Evolutionary conservation across 2,888 invertebrate species (phyloP).

Genomic region (Arrhopalites spinosus): DNA sequence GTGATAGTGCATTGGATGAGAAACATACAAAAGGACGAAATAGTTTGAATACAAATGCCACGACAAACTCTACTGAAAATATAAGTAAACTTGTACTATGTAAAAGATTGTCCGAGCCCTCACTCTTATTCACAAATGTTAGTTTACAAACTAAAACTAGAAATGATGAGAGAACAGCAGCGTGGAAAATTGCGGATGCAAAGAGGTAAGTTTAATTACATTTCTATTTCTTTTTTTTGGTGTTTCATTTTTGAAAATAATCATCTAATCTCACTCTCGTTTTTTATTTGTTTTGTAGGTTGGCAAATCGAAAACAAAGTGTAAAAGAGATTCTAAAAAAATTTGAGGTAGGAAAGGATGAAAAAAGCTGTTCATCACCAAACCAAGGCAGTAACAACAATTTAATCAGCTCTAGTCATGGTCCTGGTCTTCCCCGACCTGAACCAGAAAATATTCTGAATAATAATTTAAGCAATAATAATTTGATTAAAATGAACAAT

Average conservation of each 20-base stretch:
- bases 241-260: too few relatives aligned
- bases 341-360: slow-evolving; percentile 62
- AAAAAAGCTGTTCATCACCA: neutral
- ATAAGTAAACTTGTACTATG: slow-evolving; percentile 42
- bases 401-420: slow-evolving; percentile 9
- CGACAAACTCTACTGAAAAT: slow-evolving; percentile 33
- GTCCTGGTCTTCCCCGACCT: slow-evolving; percentile 39
- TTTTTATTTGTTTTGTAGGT: too few relatives aligned
- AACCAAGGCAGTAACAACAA: slow-evolving; percentile 48
- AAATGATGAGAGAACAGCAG: slow-evolving; percentile 27
- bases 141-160: slow-evolving; percentile 3
- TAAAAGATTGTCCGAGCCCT: slow-evolving; percentile 55
- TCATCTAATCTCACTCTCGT: too few relatives aligned
- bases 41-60: neutral
- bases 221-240: too few relatives aligned
- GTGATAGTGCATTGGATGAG: slow-evolving; percentile 37
- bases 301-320: slow-evolving; percentile 61
- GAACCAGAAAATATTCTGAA: too few relatives aligned
- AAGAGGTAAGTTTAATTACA: slow-evolving; percentile 42
- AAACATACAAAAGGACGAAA: slow-evolving; percentile 9
- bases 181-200: slow-evolving; percentile 55
- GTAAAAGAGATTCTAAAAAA: slow-evolving; percentile 69
- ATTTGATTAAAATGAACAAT: slow-evolving; percentile 30
- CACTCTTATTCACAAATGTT: slow-evolving; percentile 33
- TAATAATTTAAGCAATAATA: slow-evolving; percentile 16